Evolutionary conservation across 2,113 vertebrate genomes (phyloP), one percentile per base, ranked within the genome.

Genomic region (Panthera leo): DNA sequence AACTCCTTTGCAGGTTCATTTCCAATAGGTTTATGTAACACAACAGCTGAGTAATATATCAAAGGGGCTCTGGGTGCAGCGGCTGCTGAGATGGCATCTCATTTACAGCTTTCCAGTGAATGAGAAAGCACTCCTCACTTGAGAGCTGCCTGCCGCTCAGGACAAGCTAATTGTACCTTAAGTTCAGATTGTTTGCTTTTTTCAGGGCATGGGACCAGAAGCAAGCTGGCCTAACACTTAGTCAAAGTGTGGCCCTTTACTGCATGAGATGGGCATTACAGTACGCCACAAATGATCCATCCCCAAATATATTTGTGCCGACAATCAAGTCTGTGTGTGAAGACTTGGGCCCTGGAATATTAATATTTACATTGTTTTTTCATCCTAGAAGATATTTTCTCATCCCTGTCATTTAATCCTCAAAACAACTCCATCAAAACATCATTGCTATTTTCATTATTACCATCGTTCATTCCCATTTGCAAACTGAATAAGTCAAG

Each of bases 1-100:
- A 95, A 85, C 55, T 96, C 93, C 97, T 97, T 86, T 93, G 85
- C 94, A 93, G 97, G 97, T 97, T 98, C 75, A 98, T 97, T 98
- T 98, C 96, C 94, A 97, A 45, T 94, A 51, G 97, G 79, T 98
- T 98, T 98, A 98, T 96, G 10, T 91, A 98, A 98, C 97, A 97
- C 96, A 68, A 95, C 75, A 97, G 95, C 87, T 97, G 85, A 96
- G 53, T 42, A 34, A 93, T 65, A n/a, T 90, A 89, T 93, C 84
- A 91, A 67, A 93, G 63, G 75, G 73, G 55, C 34, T 67, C n/a
- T 4, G 55, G 92, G 97, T 42, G 12, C 6, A 0, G 65, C 85
- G 61, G 87, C 34, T 97, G 96, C 97, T 95, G 95, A 97, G 96
- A 70, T 67, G 94, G 85, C 88, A 90, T 73, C 98, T 97, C 96